Evolutionary conservation across 2,888 invertebrate genomes (phyloP).

Genomic region (Auanema freiburgensis): DNA sequence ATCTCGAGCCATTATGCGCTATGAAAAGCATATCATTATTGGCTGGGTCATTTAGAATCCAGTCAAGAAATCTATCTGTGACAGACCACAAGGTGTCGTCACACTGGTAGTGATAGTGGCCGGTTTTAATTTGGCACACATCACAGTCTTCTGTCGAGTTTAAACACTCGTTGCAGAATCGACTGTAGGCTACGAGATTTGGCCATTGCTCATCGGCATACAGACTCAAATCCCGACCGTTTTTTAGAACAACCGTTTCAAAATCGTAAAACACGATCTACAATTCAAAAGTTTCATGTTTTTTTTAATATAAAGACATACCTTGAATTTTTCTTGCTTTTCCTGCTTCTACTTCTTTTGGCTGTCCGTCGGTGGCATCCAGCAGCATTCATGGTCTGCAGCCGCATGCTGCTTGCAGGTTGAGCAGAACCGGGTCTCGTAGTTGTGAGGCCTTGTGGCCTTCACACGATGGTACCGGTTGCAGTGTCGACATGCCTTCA

Average conservation of each 20-base stretch:
- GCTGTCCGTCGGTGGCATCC: background rate
- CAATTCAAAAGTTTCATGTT: too few relatives aligned
- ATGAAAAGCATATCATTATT: constrained; percentile 1
- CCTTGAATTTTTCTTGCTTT: constrained; percentile 2
- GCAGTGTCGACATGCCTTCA: background rate
- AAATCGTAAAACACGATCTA: constrained; percentile 4
- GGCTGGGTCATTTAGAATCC: background rate
- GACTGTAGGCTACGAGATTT: constrained; percentile 2
- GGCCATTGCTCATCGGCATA: constrained; percentile 3
- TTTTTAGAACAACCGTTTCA: constrained; percentile 4
- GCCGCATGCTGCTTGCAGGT: too few relatives aligned
- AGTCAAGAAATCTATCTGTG: constrained; percentile 4
- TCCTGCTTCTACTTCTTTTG: background rate
- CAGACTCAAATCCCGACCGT: background rate
- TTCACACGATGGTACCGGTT: too few relatives aligned
- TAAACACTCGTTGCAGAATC: constrained; percentile 1
- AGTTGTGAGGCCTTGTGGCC: too few relatives aligned
- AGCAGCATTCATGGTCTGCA: background rate
- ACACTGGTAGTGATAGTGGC: too few relatives aligned
- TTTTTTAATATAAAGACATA: too few relatives aligned
- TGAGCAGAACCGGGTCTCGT: too few relatives aligned
- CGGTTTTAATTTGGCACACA: background rate
- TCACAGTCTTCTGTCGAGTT: background rate
- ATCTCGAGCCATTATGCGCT: constrained; percentile 6
- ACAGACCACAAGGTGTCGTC: background rate